Evolutionary conservation across 1,140 invertebrate genomes (phyloP), one percentile per base, ranked within the genome.

Genomic region (Potamilus streckersoni): DNA sequence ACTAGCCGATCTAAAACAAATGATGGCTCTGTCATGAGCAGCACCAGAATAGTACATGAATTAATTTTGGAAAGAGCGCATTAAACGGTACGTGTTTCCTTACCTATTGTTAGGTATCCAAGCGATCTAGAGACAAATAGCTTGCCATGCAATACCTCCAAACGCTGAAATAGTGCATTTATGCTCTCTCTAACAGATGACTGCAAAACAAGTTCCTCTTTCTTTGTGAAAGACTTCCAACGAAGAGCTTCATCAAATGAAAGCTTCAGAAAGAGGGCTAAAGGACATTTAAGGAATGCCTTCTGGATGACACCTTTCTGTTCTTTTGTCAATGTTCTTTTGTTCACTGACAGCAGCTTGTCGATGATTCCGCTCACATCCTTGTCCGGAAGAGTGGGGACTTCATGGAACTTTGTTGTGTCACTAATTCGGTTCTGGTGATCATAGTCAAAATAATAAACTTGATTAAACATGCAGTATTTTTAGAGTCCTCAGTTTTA

Each of bases 191-290:
- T 66, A 0, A 88, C 80, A 2, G 85, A 84, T 12, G 70, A 49
- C 64, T 86, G 73, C 8, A 88, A 66, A 14, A 70, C 72, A 13
- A 79, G 80, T 14, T 71, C 57, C 27, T 72, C 72, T 6, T 69
- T 59, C 1, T 76, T 23, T 1, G 78, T 74, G 74, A 80, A 88
- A 17, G 85, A 87, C 16, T 79, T 79, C 88, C 88, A 89, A 14
- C 74, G 72, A 13, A 79, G 78, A 0, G 86, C 84, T 62, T 84
- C 82, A 63, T 87, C 83, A 76, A 88, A 87, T 6, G 84, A 77
- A 19, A 89, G 80, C 70, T 84, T 86, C n/a, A 88, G 73, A 61
- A 84, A 89, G 56, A 89, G 61, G 14, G 88, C 85, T 27, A 87
- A 62, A 1, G 83, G 85, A 69, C 85, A 86, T n/a, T 82, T 76